phyloP scores from a whole-genome alignment of 2,113 vertebrate genomes.

The Loxodonta africana region DNA sequence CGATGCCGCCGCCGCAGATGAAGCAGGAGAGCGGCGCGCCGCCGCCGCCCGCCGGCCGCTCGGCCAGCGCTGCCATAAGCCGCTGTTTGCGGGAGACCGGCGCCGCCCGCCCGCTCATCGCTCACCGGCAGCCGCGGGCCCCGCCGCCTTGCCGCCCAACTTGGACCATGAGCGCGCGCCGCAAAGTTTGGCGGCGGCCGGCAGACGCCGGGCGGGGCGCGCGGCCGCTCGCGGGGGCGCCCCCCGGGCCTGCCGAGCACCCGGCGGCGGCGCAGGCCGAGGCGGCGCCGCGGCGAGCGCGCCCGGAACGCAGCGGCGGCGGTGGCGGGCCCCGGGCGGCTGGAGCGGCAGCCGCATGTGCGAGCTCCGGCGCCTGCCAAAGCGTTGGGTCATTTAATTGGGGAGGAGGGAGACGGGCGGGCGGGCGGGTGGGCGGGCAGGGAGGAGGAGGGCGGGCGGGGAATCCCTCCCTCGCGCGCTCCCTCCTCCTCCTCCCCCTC shows the following conservation, averaged over 20 bases:
- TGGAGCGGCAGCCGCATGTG: conserved; percentile 76
- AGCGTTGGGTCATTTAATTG: conserved; percentile 77
- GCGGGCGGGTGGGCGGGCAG: neutral
- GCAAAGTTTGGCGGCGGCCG: conserved; percentile 90
- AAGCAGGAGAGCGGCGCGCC: conserved; percentile 93
- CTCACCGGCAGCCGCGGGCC: conserved; percentile 77
- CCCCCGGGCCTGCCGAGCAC: conserved; percentile 67
- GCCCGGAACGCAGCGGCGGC: conserved; percentile 76
- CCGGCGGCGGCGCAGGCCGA: conserved; percentile 59
- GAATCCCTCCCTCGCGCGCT: neutral
- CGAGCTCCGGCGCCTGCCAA: conserved; percentile 80
- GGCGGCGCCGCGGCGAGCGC: conserved; percentile 76
- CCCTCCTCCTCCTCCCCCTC: neutral
- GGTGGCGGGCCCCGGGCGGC: conserved; percentile 72
- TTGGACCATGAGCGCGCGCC: conserved; percentile 84
- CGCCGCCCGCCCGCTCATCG: conserved; percentile 83
- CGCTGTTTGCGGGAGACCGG: conserved; percentile 94
- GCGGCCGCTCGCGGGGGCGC: conserved; percentile 71
- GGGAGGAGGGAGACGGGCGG: conserved; percentile 68
- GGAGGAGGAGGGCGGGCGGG: conserved; percentile 26
- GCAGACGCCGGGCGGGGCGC: conserved; percentile 87
- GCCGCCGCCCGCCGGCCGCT: conserved; percentile 85
- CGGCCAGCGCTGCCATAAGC: conserved; percentile 92
- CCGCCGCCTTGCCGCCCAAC: conserved; percentile 83
- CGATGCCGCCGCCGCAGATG: conserved; percentile 95